Evolutionary conservation across 2,888 invertebrate genomes (phyloP).

Genomic region (Trypoxylon attenuatum): DNA sequence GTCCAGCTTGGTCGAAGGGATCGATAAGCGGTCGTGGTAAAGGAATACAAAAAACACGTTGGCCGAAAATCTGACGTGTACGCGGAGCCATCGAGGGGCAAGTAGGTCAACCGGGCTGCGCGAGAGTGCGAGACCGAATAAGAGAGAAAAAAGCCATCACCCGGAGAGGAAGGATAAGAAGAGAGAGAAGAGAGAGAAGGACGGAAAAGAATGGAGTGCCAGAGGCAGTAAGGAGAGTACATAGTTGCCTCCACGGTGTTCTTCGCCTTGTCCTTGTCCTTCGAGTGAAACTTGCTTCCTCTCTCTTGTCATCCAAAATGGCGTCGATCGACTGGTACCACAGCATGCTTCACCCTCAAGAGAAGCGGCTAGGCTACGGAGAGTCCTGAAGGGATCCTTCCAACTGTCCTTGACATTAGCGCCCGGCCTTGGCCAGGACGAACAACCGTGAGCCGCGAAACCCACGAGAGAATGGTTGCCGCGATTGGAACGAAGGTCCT

Average conservation of each 20-base stretch:
- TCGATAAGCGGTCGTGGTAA: neutral
- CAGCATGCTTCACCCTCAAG: constrained; percentile 30
- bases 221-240: constrained; percentile 21
- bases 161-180: neutral
- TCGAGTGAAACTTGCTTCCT: too few species aligned
- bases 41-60: neutral
- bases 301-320: constrained; percentile 60
- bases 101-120: constrained; percentile 56
- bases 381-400: constrained; percentile 28
- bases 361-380: constrained; percentile 25
- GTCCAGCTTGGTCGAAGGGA: too few species aligned
- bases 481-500: constrained; percentile 38
- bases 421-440: constrained; percentile 36
- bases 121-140: constrained; percentile 53
- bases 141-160: constrained; percentile 29
- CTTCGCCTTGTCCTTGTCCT: constrained; percentile 25
- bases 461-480: constrained; percentile 31
- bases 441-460: constrained; percentile 6
- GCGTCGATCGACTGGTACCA: constrained; percentile 53
- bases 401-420: constrained; percentile 35
- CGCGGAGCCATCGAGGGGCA: constrained; percentile 47
- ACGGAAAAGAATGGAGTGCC: constrained; percentile 45
- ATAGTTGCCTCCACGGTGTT: constrained; percentile 40
- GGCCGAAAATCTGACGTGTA: constrained; percentile 50
- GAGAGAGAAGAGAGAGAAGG: constrained; percentile 18